Evolutionary conservation across 2,113 vertebrate species (phyloP).

Genomic region (Osmerus mordax): DNA sequence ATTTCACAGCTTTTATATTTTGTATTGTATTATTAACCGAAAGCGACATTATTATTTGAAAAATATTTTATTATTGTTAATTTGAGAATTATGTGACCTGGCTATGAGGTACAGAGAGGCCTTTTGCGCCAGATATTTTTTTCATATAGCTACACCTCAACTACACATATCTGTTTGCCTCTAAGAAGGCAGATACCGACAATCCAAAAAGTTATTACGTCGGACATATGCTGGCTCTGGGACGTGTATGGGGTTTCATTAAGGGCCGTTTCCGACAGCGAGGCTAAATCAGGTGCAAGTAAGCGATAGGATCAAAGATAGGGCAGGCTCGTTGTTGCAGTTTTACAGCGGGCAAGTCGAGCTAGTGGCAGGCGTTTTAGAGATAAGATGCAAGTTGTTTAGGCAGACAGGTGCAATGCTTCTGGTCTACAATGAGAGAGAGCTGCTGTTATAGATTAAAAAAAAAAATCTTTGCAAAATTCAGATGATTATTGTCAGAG

Average conservation of each 20-base stretch:
- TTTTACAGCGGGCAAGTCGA: constrained; percentile 16
- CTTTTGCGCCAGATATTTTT: background rate
- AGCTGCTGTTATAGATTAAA: background rate
- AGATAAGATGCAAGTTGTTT: background rate
- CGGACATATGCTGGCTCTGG: background rate
- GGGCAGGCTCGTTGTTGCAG: constrained; percentile 5
- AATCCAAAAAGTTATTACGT: constrained; percentile 13
- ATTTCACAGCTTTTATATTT: too few relatives aligned
- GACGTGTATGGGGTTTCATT: constrained; percentile 6
- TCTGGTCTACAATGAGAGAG: constrained; percentile 3
- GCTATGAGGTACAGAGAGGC: too few relatives aligned
- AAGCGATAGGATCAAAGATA: constrained; percentile 25
- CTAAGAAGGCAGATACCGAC: background rate
- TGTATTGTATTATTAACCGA: too few relatives aligned
- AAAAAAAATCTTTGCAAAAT: background rate
- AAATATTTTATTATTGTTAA: too few relatives aligned
- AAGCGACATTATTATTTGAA: too few relatives aligned
- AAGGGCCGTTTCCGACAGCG: constrained; percentile 10
- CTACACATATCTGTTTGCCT: background rate
- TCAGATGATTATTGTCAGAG: background rate
- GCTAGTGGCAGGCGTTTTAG: constrained; percentile 5
- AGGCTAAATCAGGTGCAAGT: background rate
- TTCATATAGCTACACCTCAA: background rate
- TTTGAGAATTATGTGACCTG: too few relatives aligned
- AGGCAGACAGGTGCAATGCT: background rate